These are phyloP conservation scores for Octonoba sinensis DNA, from an alignment of 2,888 invertebrate genomes.

Conservation along the genomic window DNA sequence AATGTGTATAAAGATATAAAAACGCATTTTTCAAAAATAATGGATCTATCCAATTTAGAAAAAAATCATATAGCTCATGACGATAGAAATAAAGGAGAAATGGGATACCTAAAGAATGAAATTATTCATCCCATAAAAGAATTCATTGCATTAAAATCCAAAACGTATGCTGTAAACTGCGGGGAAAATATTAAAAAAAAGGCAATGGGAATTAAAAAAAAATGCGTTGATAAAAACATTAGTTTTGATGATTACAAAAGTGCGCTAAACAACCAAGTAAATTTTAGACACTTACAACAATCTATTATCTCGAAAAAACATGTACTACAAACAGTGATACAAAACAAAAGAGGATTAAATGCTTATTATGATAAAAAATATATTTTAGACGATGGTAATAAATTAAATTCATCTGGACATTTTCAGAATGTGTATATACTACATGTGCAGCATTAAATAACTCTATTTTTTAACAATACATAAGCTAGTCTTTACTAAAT, in stretches of 20 bases:
- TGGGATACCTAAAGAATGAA: conserved; percentile 1
- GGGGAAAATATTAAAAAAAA: conserved; percentile 3
- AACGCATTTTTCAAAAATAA: background rate
- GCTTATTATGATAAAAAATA: too few species aligned
- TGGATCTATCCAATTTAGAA: background rate
- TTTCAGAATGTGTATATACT: too few species aligned
- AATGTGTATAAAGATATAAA: background rate
- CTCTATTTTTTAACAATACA: too few species aligned
- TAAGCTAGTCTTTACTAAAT: too few species aligned
- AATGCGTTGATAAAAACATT: background rate
- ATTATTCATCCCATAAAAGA: background rate
- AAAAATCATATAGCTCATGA: background rate
- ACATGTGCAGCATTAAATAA: too few species aligned
- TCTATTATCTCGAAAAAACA: conserved; percentile 16
- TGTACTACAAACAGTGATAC: background rate
- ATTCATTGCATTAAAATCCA: background rate
- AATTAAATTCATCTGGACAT: too few species aligned
- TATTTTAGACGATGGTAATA: too few species aligned
- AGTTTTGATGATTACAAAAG: conserved; percentile 3
- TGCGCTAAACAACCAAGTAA: background rate
- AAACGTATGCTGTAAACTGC: background rate
- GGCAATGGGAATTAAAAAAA: conserved; percentile 15
- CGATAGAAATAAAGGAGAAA: background rate
- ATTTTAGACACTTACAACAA: background rate
- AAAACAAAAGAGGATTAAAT: conserved; percentile 11